Evolutionary conservation across 1,140 invertebrate species (phyloP), one percentile per base, ranked within the genome.

Genomic region (Camponotus vicinus): DNA sequence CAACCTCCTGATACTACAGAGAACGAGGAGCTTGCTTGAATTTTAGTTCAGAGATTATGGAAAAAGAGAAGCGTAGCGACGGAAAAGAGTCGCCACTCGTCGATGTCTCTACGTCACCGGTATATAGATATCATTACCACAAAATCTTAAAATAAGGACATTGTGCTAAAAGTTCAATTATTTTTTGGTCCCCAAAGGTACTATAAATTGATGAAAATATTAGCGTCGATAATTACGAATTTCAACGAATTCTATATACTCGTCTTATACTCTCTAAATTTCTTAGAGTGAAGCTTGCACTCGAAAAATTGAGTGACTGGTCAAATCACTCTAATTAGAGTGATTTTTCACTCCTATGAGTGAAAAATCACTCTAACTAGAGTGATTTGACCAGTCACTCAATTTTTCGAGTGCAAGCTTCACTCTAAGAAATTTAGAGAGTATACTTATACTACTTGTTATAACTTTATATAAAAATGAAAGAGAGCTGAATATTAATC

Each of bases 41-140:
- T 83, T 73, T 75, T 32, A 59, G 67, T 61, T 59, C 18, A 9
- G 67, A 71, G 79, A 73, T 82, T 66, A 73, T 13, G 80, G 86
- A 79, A 79, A 52, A 70, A 70, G 82, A 59, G 69, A 61, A 32
- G 57, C 37, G 42, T 3, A 2, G 21, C 70, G 67, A 61, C 49
- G 37, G 55, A 57, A 66, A 52, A 67, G 52, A 70, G 37, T 78
- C 63, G 71, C 45, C 80, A 73, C 57, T 83, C 59, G 77, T 89
- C 85, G 87, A 89, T 86, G 87, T 86, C 88, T 76, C 73, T 84
- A 61, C 40, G 69, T 83, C 57, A 37, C 21, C 40, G 59, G 27
- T 15, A 37, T 61, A n/a, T 45, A 9, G n/a, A 40, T 57, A 40
- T 66, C 42, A 34, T 77, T 64, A 32, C 49, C 3, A 6, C 40